Evolutionary conservation across 2,113 vertebrate genomes (phyloP), one percentile per base, ranked within the genome.

Genomic region (Aramus guarauna): DNA sequence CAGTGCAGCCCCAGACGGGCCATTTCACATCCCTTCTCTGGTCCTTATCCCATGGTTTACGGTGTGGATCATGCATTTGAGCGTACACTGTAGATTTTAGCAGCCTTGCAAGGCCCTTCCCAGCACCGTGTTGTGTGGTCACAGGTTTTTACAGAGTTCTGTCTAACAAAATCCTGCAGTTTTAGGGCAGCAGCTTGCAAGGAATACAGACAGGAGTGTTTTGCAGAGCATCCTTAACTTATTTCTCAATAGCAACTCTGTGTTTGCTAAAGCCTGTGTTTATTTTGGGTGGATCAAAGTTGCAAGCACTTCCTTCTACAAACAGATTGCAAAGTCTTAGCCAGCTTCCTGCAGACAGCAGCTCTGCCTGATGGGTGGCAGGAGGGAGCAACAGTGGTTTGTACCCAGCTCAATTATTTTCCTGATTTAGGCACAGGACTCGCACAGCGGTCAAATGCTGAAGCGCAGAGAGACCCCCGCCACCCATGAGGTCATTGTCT

Each of bases 91-190:
- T 14, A 20, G 45, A 21, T 84, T 60, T 80, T 15, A 58, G 52
- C 63, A 58, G 82, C 92, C 47, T 43, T 9, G 30, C 2, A 4
- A 72, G 41, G 32, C 60, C 43, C 39, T 58, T 32, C 30, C 36
- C 66, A 30, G 24, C 39, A 24, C 67, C 14, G 0, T 60, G 50
- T 43, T 3, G 1, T 0, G 0, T 11, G 21, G 30, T 32, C 30
- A 9, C 24, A 43, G 88, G 21, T 45, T 75, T 92, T 56, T 47
- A n/a, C 15, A 43, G 75, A 24, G 48, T 39, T 78, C 29, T 48
- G 2, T 12, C 50, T 17, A 6, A 75, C 14, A 62, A 60, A 90
- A 41, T 13, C 73, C 58, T 58, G 72, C n/a, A 3, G 45, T 16
- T 75, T 87, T 53, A 45, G 52, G 60, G 72, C 72, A 75, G 83